phyloP scores from a whole-genome alignment of 2,888 invertebrate genomes.

The Ophonus ardosiacus region DNA sequence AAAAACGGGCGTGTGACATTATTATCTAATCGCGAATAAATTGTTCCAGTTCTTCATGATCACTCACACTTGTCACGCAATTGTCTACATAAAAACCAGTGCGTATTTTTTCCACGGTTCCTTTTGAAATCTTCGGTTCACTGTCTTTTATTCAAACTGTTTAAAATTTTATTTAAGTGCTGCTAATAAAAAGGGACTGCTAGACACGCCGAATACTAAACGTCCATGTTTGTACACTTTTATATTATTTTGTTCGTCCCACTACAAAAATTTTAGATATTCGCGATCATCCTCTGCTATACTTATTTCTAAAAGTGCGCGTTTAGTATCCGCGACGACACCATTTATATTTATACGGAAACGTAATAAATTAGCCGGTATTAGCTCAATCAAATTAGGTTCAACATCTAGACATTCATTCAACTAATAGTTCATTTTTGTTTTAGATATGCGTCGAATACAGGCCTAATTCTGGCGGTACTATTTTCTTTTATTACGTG shows the following conservation, averaged over 20 bases:
- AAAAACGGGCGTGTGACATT: slow-evolving; percentile 1
- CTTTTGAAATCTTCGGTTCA: slow-evolving; percentile 67
- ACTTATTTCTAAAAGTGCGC: slow-evolving; percentile 37
- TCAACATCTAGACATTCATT: slow-evolving; percentile 62
- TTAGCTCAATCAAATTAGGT: slow-evolving; percentile 64
- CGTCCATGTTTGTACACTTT: neutral
- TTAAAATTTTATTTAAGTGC: neutral
- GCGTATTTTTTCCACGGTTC: neutral
- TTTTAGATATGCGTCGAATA: slow-evolving; percentile 67
- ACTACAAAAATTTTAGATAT: slow-evolving; percentile 8
- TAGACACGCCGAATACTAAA: neutral
- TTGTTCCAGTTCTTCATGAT: neutral
- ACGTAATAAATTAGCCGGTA: slow-evolving; percentile 49
- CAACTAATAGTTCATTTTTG: slow-evolving; percentile 51
- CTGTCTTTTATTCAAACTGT: neutral
- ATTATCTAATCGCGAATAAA: slow-evolving; percentile 15
- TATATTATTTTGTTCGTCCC: slow-evolving; percentile 8
- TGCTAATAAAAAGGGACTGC: slow-evolving; percentile 19
- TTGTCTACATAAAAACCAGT: slow-evolving; percentile 1
- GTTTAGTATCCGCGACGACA: slow-evolving; percentile 17
- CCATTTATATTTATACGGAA: slow-evolving; percentile 37
- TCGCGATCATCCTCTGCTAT: neutral
- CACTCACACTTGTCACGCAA: neutral
- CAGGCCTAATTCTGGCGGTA: slow-evolving; percentile 67
- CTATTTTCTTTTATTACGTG: slow-evolving; percentile 66